These are phyloP conservation scores for Amphipyra tragopoginis DNA, from an alignment of 2,888 invertebrate genomes.

Conservation along the genomic window DNA sequence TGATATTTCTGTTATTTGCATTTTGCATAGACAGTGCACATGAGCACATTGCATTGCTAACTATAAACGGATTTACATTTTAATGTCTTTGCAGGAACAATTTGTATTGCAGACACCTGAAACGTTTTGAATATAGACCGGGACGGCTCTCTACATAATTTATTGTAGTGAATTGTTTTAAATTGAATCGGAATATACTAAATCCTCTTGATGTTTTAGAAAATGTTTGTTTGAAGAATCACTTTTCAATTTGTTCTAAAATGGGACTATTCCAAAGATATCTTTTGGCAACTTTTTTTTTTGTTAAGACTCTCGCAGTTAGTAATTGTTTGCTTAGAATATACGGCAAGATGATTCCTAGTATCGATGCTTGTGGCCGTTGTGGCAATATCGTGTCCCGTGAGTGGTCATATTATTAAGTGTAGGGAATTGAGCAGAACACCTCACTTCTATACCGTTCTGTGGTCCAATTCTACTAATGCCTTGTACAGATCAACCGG, in stretches of 20 bases:
- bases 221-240: slow-evolving; percentile 1
- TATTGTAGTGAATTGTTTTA: slow-evolving; percentile 49
- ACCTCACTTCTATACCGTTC: too few relatives aligned
- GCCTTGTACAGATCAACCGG: too few relatives aligned
- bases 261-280: too few relatives aligned
- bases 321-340: too few relatives aligned
- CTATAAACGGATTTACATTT: slow-evolving; percentile 70
- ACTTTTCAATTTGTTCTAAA: not conserved
- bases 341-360: too few relatives aligned
- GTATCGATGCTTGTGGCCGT: too few relatives aligned
- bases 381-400: too few relatives aligned
- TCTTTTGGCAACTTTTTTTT: not conserved
- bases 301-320: too few relatives aligned
- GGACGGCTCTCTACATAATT: slow-evolving; percentile 49
- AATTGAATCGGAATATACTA: slow-evolving; percentile 37
- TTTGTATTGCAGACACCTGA: slow-evolving; percentile 68
- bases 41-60: slow-evolving; percentile 61
- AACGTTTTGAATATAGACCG: slow-evolving; percentile 62
- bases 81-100: slow-evolving; percentile 66
- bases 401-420: too few relatives aligned
- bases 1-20: slow-evolving; percentile 59
- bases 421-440: too few relatives aligned
- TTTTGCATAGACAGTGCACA: slow-evolving; percentile 56
- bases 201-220: slow-evolving; percentile 22
- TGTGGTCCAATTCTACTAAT: too few relatives aligned